Evolutionary conservation across 2,113 vertebrate genomes (phyloP).

Genomic region (Percopsis transmontana): DNA sequence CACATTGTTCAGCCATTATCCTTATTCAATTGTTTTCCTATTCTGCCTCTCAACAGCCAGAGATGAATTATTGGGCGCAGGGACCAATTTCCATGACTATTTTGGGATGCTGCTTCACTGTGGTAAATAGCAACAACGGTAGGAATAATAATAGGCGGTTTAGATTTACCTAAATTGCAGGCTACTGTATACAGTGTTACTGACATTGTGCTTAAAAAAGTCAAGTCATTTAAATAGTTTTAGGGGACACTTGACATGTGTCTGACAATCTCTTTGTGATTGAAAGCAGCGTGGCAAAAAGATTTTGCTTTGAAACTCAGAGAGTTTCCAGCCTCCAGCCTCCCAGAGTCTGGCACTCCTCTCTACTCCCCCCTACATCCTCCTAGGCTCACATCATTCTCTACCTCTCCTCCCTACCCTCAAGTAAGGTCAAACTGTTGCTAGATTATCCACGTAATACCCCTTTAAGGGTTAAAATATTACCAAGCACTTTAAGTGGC

Average conservation of each 20-base stretch:
- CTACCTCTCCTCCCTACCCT: slow-evolving; percentile 4
- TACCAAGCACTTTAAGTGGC: slow-evolving; percentile 54
- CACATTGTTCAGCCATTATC: slow-evolving; percentile 1
- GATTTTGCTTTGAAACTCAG: too few relatives aligned
- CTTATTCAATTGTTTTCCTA: slow-evolving; percentile 30
- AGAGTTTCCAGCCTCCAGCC: too few relatives aligned
- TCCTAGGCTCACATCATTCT: too few relatives aligned
- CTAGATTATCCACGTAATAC: slow-evolving; percentile 14
- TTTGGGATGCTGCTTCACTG: slow-evolving; percentile 2
- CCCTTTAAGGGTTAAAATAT: slow-evolving; percentile 52
- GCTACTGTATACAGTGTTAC: too few relatives aligned
- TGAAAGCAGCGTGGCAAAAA: too few relatives aligned
- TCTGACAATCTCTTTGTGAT: too few relatives aligned
- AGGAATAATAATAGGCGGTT: not conserved
- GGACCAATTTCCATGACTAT: slow-evolving; percentile 29
- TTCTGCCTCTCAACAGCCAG: slow-evolving; percentile 27
- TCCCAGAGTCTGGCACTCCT: too few relatives aligned
- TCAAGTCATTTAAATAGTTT: too few relatives aligned
- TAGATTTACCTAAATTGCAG: too few relatives aligned
- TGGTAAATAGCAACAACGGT: not conserved
- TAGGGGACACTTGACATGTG: too few relatives aligned
- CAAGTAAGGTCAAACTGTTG: not conserved
- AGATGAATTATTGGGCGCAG: slow-evolving; percentile 38
- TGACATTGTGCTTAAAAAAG: too few relatives aligned
- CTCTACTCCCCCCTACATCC: too few relatives aligned